Conservation (phyloP, 2,888 invertebrate genomes). For the Sclerodermus sp. region DNA sequence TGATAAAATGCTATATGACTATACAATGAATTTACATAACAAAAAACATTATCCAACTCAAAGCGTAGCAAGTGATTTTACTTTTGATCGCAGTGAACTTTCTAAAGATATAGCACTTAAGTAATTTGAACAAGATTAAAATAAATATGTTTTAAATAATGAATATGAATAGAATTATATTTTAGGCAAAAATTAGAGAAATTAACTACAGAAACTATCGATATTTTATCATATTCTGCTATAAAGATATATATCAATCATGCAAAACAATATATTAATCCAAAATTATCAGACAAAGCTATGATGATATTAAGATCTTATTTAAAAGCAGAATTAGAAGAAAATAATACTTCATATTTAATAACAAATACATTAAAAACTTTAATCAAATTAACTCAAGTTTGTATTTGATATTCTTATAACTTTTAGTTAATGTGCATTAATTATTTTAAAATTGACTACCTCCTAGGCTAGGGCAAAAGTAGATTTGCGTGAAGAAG, state of each 20-base stretch:
- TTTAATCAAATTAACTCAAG: conserved; percentile 76
- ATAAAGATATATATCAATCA: conserved; percentile 87
- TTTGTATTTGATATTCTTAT: conserved; percentile 33
- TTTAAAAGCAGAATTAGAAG: not conserved
- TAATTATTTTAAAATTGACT: not conserved
- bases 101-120: too few species aligned
- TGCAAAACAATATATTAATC: conserved; percentile 79
- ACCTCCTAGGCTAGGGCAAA: conserved; percentile 75
- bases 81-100: too few species aligned
- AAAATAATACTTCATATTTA: not conserved
- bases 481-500: conserved; percentile 76
- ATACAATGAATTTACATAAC: not conserved
- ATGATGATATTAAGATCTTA: conserved; percentile 8
- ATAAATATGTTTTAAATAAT: not conserved
- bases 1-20: not conserved
- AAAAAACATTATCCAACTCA: too few species aligned
- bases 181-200: conserved; percentile 65
- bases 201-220: conserved; percentile 65
- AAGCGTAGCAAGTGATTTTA: too few species aligned
- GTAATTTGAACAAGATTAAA: too few species aligned
- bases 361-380: conserved; percentile 65
- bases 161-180: not conserved
- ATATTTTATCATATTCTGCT: conserved; percentile 71
- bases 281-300: conserved; percentile 75
- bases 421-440: not conserved